Evolutionary conservation across 2,888 invertebrate species (phyloP).

Genomic region (Mechanitis messenoides): DNA sequence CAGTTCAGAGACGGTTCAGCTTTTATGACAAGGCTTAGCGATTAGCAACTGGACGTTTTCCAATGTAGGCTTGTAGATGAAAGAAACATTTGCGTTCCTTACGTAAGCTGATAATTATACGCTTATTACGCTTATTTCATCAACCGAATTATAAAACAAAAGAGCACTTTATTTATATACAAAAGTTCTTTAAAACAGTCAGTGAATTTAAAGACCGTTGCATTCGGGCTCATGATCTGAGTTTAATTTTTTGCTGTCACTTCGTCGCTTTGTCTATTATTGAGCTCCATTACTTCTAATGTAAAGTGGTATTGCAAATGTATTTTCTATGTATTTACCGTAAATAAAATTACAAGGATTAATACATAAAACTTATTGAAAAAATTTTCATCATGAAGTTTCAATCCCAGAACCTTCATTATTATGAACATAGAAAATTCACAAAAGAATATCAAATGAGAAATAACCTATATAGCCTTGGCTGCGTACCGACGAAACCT

Average conservation of each 20-base stretch:
- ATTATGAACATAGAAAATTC: not conserved
- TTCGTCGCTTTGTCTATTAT: conserved; percentile 26
- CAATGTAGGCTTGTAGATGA: conserved; percentile 5
- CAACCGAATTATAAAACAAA: not conserved
- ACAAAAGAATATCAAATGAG: conserved; percentile 14
- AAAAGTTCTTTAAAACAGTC: conserved; percentile 18
- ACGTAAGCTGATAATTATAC: not conserved
- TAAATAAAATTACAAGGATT: not conserved
- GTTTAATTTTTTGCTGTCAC: conserved; percentile 34
- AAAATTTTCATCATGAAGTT: not conserved
- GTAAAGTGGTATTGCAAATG: conserved; percentile 19
- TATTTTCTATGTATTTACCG: conserved; percentile 1
- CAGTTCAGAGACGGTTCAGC: conserved; percentile 29
- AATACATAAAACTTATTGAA: not conserved
- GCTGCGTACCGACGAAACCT: conserved; percentile 41
- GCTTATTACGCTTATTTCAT: not conserved
- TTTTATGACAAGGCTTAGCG: conserved; percentile 15
- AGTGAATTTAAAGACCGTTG: conserved; percentile 55
- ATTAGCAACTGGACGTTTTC: conserved; percentile 17
- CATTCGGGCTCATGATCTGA: conserved; percentile 40
- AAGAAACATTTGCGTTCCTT: not conserved
- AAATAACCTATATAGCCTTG: conserved; percentile 18
- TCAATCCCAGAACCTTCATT: not conserved
- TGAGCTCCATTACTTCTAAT: conserved; percentile 16
- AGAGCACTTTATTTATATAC: conserved; percentile 14